Evolutionary conservation across 2,113 vertebrate species (phyloP).

Genomic region (Ibidorhyncha struthersii): DNA sequence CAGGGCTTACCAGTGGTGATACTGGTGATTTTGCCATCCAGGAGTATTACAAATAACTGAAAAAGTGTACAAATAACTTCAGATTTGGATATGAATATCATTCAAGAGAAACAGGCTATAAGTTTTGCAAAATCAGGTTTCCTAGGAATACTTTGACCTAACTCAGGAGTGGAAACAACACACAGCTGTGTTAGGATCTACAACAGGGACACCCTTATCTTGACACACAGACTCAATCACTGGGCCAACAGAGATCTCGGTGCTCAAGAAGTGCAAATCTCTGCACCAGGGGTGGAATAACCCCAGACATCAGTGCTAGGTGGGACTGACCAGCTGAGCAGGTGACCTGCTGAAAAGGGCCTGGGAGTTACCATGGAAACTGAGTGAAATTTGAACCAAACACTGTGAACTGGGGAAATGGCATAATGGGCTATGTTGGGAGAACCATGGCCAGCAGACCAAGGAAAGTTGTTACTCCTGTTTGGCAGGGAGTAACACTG

Average conservation of each 20-base stretch:
- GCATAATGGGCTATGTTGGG: neutral
- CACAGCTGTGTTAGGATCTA: neutral
- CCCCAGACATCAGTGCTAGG: neutral
- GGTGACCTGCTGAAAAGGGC: neutral
- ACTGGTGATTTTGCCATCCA: neutral
- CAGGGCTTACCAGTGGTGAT: neutral
- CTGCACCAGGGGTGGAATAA: neutral
- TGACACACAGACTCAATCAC: neutral
- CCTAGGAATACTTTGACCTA: neutral
- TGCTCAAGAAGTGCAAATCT: neutral
- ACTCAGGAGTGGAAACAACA: neutral
- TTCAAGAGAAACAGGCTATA: neutral
- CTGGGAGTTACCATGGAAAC: neutral
- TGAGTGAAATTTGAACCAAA: neutral
- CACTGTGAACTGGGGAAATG: neutral
- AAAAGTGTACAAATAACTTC: neutral
- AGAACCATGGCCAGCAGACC: neutral
- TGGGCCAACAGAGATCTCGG: neutral
- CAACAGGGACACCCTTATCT: neutral
- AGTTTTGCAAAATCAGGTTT: neutral
- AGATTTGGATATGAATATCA: neutral
- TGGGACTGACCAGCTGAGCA: neutral
- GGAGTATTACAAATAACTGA: neutral
- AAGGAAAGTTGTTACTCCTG: neutral
- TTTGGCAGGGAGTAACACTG: neutral